A percentile compares a stretch with the other conserved stretches of the same genome.
These are phyloP conservation scores for Oceanites oceanicus DNA, from an alignment of 2,113 vertebrate species.

Conservation along the genomic window DNA sequence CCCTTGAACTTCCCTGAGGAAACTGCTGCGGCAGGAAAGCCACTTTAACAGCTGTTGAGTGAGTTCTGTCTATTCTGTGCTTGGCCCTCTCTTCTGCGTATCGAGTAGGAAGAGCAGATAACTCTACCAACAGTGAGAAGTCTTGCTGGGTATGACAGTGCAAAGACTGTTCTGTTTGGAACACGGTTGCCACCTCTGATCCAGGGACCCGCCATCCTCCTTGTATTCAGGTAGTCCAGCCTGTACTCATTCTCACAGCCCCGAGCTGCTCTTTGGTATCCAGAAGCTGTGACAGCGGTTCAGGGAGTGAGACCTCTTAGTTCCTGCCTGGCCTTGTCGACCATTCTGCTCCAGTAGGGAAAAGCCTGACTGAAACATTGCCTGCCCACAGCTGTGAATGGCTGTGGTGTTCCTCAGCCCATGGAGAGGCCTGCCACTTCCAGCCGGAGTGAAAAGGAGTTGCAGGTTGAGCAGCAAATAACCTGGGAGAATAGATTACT, in stretches of 20 bases:
- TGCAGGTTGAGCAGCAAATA: neutral
- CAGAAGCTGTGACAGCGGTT: neutral
- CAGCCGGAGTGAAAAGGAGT: neutral
- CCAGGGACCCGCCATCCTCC: neutral
- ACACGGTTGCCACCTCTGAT: neutral
- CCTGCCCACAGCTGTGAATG: too few species aligned
- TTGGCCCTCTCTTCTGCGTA: neutral
- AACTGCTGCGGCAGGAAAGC: neutral
- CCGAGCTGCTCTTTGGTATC: neutral
- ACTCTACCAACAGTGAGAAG: neutral
- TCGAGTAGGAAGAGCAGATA: neutral
- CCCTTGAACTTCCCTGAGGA: neutral
- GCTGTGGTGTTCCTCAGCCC: neutral
- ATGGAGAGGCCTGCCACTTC: accelerated
- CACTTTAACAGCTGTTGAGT: neutral
- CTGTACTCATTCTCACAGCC: neutral
- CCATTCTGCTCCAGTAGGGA: neutral
- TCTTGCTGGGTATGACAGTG: neutral
- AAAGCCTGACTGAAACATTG: neutral
- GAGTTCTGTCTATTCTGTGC: neutral
- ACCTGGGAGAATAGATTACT: neutral
- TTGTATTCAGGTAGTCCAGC: neutral
- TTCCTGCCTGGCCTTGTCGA: neutral
- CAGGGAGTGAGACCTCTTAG: neutral
- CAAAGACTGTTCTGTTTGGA: neutral